Percentiles rank a stretch among this genome's conserved stretches.
These are phyloP conservation scores for Tiliqua scincoides DNA, from an alignment of 2,113 vertebrate genomes.

Conservation along the genomic window DNA sequence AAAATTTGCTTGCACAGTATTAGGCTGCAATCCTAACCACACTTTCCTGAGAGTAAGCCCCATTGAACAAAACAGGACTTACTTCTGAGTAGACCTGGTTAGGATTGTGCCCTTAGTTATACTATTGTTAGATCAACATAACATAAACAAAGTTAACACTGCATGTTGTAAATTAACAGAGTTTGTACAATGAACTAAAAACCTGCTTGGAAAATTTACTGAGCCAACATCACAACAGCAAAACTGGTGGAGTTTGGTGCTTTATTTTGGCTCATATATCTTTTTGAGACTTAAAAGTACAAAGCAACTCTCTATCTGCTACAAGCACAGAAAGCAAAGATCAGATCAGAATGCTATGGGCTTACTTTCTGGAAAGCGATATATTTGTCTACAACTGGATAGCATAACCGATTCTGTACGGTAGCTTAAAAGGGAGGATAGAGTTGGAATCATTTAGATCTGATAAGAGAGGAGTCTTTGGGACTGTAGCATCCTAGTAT, in stretches of 20 bases:
- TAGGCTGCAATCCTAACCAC: too few species aligned
- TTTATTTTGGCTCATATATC: background rate
- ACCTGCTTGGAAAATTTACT: background rate
- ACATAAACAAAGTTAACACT: background rate
- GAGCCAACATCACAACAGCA: background rate
- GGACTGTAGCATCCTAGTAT: background rate
- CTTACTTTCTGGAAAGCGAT: constrained; percentile 33
- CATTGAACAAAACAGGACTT: too few species aligned
- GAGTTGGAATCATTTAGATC: background rate
- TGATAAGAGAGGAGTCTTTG: constrained; percentile 2
- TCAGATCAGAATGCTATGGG: background rate
- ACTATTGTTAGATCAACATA: background rate
- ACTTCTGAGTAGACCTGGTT: too few species aligned
- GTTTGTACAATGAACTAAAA: background rate
- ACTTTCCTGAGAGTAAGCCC: too few species aligned
- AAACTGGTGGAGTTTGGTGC: background rate
- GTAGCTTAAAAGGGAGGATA: background rate
- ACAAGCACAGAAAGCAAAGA: constrained; percentile 20
- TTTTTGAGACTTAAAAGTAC: background rate
- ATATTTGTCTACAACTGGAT: constrained; percentile 12
- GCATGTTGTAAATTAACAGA: background rate
- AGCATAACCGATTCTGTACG: background rate
- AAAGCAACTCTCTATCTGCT: constrained; percentile 22
- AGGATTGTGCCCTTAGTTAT: too few species aligned
- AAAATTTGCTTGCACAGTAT: background rate